Percentiles rank a stretch among this genome's conserved stretches.
These are phyloP conservation scores for Scopus umbretta DNA, from an alignment of 2,113 vertebrate species.

Conservation along the genomic window DNA sequence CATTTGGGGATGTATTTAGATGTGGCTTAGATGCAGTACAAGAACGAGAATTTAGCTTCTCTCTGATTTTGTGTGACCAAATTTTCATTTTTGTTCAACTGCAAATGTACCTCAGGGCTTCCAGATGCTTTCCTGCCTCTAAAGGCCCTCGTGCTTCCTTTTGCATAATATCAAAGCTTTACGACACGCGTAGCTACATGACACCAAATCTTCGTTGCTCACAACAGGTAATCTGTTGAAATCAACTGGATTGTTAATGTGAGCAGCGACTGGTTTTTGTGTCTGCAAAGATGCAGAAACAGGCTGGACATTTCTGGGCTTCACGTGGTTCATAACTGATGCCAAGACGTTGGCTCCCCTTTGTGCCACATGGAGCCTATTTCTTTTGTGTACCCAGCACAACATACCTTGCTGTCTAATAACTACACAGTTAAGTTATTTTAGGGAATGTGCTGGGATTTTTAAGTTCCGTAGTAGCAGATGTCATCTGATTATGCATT, in stretches of 20 bases:
- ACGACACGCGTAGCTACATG: accelerated
- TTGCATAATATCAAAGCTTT: not conserved
- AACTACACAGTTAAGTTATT: not conserved
- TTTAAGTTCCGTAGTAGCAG: not conserved
- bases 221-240: not conserved
- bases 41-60: not conserved
- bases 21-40: not conserved
- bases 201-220: not conserved
- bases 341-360: accelerated
- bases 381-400: not conserved
- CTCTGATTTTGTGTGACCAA: not conserved
- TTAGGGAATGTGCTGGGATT: not conserved
- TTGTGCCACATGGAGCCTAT: not conserved
- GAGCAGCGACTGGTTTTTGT: not conserved
- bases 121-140: conserved; percentile 22
- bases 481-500: conserved; percentile 37
- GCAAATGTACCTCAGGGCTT: not conserved
- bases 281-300: not conserved
- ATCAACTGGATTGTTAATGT: not conserved
- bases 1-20: not conserved
- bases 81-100: not conserved
- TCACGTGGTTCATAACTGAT: not conserved
- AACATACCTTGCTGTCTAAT: not conserved
- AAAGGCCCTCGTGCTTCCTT: not conserved
- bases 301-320: not conserved